Evolutionary conservation across 2,113 vertebrate genomes (phyloP).

Genomic region (Chaetura pelagica): DNA sequence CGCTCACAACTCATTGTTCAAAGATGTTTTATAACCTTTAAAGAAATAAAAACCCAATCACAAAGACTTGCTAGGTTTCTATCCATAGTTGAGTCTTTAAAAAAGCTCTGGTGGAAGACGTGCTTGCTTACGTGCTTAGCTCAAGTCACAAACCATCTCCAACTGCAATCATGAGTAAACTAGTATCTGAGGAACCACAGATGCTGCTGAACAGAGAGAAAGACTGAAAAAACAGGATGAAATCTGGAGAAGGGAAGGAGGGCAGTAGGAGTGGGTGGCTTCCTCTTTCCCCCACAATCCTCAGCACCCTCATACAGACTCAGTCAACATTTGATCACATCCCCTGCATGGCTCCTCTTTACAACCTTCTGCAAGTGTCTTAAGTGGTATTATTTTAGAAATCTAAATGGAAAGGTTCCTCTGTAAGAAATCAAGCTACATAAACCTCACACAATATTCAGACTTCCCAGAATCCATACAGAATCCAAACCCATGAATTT

Average conservation of each 20-base stretch:
- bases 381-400: not conserved
- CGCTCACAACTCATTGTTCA: slow-evolving; percentile 56
- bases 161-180: not conserved
- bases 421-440: not conserved
- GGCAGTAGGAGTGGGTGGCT: not conserved
- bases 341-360: not conserved
- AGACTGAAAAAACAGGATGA: not conserved
- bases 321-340: not conserved
- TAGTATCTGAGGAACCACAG: not conserved
- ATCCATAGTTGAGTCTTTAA: not conserved
- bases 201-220: not conserved
- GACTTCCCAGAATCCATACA: not conserved
- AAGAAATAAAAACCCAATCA: not conserved
- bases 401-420: not conserved
- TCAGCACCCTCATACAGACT: not conserved
- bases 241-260: not conserved
- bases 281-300: not conserved
- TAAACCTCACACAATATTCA: not conserved
- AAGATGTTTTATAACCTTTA: slow-evolving; percentile 59
- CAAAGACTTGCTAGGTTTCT: slow-evolving; percentile 27
- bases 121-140: not conserved
- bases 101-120: slow-evolving; percentile 10
- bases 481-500: not conserved
- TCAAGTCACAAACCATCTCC: not conserved
- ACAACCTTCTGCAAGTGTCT: not conserved